Conservation (phyloP, 2,113 vertebrate genomes). For the Osmerus mordax region DNA sequence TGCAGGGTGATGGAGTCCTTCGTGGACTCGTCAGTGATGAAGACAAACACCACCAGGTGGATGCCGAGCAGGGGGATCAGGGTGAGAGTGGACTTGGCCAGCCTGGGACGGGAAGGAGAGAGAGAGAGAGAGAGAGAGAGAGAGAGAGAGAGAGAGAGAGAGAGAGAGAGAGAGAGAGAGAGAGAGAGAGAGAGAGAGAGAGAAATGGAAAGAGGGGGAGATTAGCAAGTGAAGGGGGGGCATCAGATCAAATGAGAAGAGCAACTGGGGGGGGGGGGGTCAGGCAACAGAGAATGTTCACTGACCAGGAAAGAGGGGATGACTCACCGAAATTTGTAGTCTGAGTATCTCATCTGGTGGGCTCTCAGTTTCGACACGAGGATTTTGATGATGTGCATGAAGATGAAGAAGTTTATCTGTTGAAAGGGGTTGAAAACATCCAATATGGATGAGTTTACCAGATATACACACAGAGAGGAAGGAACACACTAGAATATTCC, state of each 20-base stretch:
- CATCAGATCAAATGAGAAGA: not conserved
- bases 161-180: not conserved
- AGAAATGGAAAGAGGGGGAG: too few species aligned
- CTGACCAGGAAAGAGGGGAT: not conserved
- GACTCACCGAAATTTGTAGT: constrained; percentile 89
- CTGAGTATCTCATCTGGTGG: constrained; percentile 88
- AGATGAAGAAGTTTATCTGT: constrained; percentile 95
- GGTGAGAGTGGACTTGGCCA: constrained; percentile 93
- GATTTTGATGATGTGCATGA: constrained; percentile 87
- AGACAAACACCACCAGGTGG: constrained; percentile 89
- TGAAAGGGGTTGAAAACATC: constrained; percentile 5
- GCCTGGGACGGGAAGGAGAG: constrained; percentile 60
- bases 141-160: not conserved
- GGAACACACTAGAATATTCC: too few species aligned
- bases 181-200: not conserved
- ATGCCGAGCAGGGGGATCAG: constrained; percentile 93
- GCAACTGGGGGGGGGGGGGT: not conserved
- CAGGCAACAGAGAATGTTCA: not conserved
- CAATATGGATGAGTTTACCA: not conserved
- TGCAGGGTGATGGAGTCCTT: constrained; percentile 78
- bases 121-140: not conserved
- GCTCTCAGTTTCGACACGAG: constrained; percentile 90
- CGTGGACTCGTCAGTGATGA: constrained; percentile 86
- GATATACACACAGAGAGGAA: not conserved
- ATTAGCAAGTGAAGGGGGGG: too few species aligned